phyloP scores from a whole-genome alignment of 2,888 invertebrate genomes.

The Troides aeacus region DNA sequence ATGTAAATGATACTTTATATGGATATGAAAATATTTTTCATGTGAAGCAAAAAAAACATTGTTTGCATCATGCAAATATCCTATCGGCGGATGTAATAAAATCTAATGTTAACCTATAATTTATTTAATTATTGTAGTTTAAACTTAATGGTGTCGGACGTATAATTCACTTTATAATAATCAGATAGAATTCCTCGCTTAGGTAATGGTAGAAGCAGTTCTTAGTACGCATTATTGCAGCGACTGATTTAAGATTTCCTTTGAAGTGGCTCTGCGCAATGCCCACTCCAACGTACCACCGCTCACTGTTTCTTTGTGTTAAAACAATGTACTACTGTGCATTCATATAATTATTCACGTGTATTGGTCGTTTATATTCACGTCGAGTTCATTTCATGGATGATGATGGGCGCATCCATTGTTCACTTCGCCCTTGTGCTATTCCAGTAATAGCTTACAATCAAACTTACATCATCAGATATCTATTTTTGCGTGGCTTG shows the following conservation, averaged over 20 bases:
- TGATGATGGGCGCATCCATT: conserved; percentile 12
- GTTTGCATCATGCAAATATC: too few relatives aligned
- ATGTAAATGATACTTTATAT: too few relatives aligned
- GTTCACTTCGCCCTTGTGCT: conserved; percentile 9
- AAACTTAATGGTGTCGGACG: background rate
- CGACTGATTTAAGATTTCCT: conserved; percentile 28
- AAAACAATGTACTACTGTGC: conserved; percentile 8
- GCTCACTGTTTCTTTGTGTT: conserved; percentile 23
- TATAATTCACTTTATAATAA: conserved; percentile 5
- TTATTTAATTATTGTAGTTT: background rate
- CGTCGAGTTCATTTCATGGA: conserved; percentile 13
- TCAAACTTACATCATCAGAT: conserved; percentile 10
- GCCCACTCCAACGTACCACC: conserved; percentile 11
- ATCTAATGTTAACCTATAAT: background rate
- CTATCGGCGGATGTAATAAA: background rate
- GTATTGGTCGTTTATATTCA: conserved; percentile 15
- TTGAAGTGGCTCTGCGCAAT: conserved; percentile 22
- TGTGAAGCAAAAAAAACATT: too few relatives aligned
- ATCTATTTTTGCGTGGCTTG: conserved; percentile 5
- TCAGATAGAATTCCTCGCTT: conserved; percentile 5
- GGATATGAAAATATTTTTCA: too few relatives aligned
- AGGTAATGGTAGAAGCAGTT: conserved; percentile 22
- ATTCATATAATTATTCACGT: conserved; percentile 10
- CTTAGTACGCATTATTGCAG: conserved; percentile 25
- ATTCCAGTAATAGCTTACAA: conserved; percentile 4